Conservation (phyloP, 2,797 vertebrate genomes). For the Hybognathus amarus region DNA sequence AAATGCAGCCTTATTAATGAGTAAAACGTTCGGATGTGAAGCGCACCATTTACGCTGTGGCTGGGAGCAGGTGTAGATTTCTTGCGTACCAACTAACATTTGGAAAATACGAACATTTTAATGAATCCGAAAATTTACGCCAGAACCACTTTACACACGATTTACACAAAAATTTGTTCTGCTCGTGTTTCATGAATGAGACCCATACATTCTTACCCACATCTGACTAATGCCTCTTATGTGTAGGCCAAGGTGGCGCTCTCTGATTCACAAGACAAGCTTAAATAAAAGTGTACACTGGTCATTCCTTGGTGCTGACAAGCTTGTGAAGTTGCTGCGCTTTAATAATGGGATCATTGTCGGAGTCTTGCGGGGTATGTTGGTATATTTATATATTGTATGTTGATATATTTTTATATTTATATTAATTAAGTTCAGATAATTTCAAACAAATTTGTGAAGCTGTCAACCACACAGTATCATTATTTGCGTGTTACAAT, state of each 20-base stretch:
- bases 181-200: too few relatives aligned
- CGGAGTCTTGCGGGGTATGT: conserved; percentile 88
- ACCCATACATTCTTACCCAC: neutral
- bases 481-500: neutral
- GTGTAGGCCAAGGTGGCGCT: conserved; percentile 78
- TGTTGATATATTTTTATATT: neutral
- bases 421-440: too few relatives aligned
- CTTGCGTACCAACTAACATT: too few relatives aligned
- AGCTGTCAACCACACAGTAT: neutral
- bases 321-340: conserved; percentile 77
- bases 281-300: conserved; percentile 61
- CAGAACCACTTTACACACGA: too few relatives aligned
- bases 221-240: neutral
- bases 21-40: too few relatives aligned
- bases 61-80: too few relatives aligned
- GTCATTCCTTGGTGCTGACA: conserved; percentile 77
- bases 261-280: conserved; percentile 80
- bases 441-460: neutral
- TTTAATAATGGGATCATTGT: conserved; percentile 81
- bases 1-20: too few relatives aligned
- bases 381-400: conserved; percentile 72
- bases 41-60: too few relatives aligned
- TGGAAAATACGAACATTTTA: too few relatives aligned
- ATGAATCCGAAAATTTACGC: too few relatives aligned
- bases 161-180: too few relatives aligned